These are phyloP conservation scores for Hedya salicella DNA, from an alignment of 2,888 invertebrate genomes.

Conservation along the genomic window DNA sequence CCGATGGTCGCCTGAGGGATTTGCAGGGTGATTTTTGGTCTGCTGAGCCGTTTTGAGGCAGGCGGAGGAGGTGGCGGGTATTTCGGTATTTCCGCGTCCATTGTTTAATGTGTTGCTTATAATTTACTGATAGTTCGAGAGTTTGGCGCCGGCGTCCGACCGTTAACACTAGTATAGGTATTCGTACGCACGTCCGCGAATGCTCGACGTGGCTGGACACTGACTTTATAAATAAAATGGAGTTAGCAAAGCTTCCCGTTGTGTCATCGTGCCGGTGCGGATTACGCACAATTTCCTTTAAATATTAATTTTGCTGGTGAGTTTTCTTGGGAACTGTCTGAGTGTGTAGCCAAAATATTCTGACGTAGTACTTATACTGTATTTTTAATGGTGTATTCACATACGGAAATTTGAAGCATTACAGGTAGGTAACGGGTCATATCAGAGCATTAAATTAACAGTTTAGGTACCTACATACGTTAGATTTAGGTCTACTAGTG, in stretches of 20 bases:
- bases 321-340: slow-evolving; percentile 23
- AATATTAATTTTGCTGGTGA: slow-evolving; percentile 27
- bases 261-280: slow-evolving; percentile 64
- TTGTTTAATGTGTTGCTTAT: slow-evolving; percentile 54
- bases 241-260: slow-evolving; percentile 62
- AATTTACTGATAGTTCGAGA: slow-evolving; percentile 33
- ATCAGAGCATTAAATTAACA: no score
- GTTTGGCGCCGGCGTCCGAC: slow-evolving; percentile 66
- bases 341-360: slow-evolving; percentile 20
- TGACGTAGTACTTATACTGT: no score
- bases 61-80: slow-evolving; percentile 71
- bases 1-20: slow-evolving; percentile 67
- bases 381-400: no score
- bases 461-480: no score
- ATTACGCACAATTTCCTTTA: slow-evolving; percentile 41
- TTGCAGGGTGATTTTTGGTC: slow-evolving; percentile 81
- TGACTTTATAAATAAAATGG: slow-evolving; percentile 80
- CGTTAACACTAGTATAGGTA: slow-evolving; percentile 46
- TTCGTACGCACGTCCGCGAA: slow-evolving; percentile 65
- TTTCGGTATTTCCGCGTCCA: slow-evolving; percentile 60
- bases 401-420: no score
- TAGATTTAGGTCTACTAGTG: no score
- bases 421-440: no score
- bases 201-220: slow-evolving; percentile 69
- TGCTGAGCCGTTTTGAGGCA: slow-evolving; percentile 63